These are phyloP conservation scores for Anastrepha ludens DNA, from an alignment of 1,140 invertebrate genomes.

Conservation along the genomic window DNA sequence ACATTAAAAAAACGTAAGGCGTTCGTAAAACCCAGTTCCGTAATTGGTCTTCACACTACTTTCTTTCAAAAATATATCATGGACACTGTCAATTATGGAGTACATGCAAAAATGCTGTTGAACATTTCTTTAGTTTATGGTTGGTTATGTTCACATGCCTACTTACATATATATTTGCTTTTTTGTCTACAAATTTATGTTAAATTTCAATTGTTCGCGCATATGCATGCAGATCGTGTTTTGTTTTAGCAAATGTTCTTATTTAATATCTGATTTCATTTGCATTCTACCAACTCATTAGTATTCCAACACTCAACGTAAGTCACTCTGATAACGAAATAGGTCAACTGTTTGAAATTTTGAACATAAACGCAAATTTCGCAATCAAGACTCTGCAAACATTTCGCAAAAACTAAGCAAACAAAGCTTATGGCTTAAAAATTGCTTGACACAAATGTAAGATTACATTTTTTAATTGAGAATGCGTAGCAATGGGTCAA, in stretches of 20 bases:
- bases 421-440: neutral
- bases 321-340: neutral
- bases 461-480: neutral
- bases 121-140: too few relatives aligned
- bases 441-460: neutral
- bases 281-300: neutral
- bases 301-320: neutral
- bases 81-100: too few relatives aligned
- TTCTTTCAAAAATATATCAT: too few relatives aligned
- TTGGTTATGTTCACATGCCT: too few relatives aligned
- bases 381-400: neutral
- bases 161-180: too few relatives aligned
- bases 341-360: neutral
- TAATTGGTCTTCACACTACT: too few relatives aligned
- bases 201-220: too few relatives aligned
- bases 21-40: too few relatives aligned
- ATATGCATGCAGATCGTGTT: too few relatives aligned
- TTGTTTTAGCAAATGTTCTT: constrained; percentile 2
- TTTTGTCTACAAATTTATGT: too few relatives aligned
- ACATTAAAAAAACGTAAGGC: too few relatives aligned
- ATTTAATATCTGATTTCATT: constrained; percentile 16
- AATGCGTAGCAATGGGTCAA: neutral
- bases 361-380: neutral
- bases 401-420: neutral
- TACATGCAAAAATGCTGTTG: too few relatives aligned